Conservation (phyloP, 92 coral and sea anemone genomes). For the Porites rus region DNA sequence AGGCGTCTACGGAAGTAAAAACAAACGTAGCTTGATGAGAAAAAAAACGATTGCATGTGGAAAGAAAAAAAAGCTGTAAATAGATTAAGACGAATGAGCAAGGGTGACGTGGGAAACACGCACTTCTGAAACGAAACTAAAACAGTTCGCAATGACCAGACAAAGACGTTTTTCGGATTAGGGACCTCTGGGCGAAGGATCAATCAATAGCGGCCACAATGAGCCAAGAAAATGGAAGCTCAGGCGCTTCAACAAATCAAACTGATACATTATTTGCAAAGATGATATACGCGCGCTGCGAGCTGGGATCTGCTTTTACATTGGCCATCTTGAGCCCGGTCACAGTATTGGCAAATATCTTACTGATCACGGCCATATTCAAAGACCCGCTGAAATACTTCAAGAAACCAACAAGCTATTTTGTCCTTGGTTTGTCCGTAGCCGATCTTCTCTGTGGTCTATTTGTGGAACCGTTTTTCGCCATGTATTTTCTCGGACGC, state of each 20-base stretch:
- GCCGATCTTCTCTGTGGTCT: slow-evolving; percentile 83
- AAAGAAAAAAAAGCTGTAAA: background rate
- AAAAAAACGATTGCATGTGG: background rate
- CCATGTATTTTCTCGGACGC: slow-evolving; percentile 42
- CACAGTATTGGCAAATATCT: slow-evolving; percentile 72
- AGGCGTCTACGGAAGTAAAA: slow-evolving; percentile 1
- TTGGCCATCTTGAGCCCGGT: slow-evolving; percentile 71
- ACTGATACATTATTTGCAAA: background rate
- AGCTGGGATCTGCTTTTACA: slow-evolving; percentile 59
- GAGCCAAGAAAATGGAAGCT: background rate
- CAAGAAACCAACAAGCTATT: slow-evolving; percentile 73
- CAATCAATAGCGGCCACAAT: background rate
- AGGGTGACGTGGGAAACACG: background rate
- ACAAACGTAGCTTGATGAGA: background rate
- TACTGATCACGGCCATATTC: slow-evolving; percentile 72
- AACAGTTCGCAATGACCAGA: background rate
- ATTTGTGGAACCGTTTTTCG: slow-evolving; percentile 82
- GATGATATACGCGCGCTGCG: slow-evolving; percentile 48
- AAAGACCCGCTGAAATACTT: slow-evolving; percentile 76
- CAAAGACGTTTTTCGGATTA: background rate
- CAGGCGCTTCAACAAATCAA: slow-evolving; percentile 11
- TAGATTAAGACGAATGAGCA: background rate
- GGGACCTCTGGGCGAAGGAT: background rate
- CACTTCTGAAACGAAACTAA: background rate
- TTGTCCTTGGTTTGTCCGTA: slow-evolving; percentile 75